Conservation (phyloP, 2,888 invertebrate genomes). For the Dastarcus helophoroides region DNA sequence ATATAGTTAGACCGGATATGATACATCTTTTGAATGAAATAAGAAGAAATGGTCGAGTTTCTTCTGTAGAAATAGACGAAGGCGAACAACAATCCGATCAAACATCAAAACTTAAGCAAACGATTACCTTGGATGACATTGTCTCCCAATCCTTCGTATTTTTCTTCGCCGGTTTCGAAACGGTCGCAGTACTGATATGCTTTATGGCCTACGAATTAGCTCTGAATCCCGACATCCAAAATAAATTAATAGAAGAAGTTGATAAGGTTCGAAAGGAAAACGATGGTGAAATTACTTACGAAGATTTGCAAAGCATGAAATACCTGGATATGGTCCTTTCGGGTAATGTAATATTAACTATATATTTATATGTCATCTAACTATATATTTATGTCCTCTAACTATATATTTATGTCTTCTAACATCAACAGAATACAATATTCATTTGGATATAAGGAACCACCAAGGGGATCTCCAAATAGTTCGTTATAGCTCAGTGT, state of each 20-base stretch:
- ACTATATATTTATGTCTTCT: no score
- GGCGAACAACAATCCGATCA: slow-evolving; percentile 5
- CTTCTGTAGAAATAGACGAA: no score
- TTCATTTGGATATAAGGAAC: no score
- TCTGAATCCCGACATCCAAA: slow-evolving; percentile 46
- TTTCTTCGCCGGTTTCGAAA: slow-evolving; percentile 42
- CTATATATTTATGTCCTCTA: no score
- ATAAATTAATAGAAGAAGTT: slow-evolving; percentile 40
- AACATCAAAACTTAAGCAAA: background rate
- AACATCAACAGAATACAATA: no score
- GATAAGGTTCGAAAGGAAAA: slow-evolving; percentile 16
- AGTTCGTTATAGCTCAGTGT: no score
- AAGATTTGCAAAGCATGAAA: slow-evolving; percentile 41
- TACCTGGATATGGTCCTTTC: slow-evolving; percentile 52
- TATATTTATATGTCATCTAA: no score
- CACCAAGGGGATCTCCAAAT: no score
- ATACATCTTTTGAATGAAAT: slow-evolving; percentile 43
- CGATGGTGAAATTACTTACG: slow-evolving; percentile 39
- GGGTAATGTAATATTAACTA: no score
- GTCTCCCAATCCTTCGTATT: slow-evolving; percentile 43
- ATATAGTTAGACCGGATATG: slow-evolving; percentile 43
- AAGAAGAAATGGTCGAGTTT: no score
- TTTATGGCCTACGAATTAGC: slow-evolving; percentile 47
- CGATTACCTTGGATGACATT: slow-evolving; percentile 39
- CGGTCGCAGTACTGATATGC: slow-evolving; percentile 35